Percentiles rank a stretch among this genome's conserved stretches.
Evolutionary conservation across 2,113 vertebrate genomes (phyloP).

Genomic region (Cavia aperea): DNA sequence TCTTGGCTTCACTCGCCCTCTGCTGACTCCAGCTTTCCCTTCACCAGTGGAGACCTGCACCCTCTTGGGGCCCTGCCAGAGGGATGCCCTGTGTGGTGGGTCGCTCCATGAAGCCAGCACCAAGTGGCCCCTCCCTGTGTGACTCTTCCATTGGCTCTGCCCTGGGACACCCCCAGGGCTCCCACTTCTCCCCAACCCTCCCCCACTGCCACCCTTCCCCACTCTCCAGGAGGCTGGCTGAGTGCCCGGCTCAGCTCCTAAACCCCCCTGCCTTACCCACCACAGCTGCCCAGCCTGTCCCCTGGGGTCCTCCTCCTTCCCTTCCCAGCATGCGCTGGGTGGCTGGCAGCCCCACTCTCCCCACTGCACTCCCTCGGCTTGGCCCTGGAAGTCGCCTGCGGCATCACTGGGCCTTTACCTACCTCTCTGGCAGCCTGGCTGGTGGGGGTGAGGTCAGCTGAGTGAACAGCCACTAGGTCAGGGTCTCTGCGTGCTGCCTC

Average conservation of each 20-base stretch:
- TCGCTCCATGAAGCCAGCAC: too few species aligned
- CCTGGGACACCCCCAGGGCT: not conserved
- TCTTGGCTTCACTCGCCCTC: not conserved
- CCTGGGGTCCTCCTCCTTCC: not conserved
- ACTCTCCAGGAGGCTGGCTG: not conserved
- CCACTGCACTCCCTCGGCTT: not conserved
- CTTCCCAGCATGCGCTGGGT: not conserved
- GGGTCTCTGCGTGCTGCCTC: not conserved
- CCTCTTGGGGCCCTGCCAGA: too few species aligned
- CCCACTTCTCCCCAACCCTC: not conserved
- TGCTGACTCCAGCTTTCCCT: not conserved
- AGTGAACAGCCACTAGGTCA: too few species aligned
- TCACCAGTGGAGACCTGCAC: not conserved
- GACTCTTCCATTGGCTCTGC: not conserved
- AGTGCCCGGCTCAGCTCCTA: not conserved
- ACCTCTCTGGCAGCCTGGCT: not conserved
- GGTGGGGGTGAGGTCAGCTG: too few species aligned
- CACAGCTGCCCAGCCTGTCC: not conserved
- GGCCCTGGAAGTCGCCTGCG: not conserved
- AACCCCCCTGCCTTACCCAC: not conserved
- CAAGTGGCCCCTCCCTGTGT: not conserved
- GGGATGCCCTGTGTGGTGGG: not conserved
- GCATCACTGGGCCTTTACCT: not conserved
- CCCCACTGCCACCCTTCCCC: not conserved
- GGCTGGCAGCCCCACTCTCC: not conserved